Evolutionary conservation across 2,888 invertebrate species (phyloP).

Genomic region (Andrena trimmerana): DNA sequence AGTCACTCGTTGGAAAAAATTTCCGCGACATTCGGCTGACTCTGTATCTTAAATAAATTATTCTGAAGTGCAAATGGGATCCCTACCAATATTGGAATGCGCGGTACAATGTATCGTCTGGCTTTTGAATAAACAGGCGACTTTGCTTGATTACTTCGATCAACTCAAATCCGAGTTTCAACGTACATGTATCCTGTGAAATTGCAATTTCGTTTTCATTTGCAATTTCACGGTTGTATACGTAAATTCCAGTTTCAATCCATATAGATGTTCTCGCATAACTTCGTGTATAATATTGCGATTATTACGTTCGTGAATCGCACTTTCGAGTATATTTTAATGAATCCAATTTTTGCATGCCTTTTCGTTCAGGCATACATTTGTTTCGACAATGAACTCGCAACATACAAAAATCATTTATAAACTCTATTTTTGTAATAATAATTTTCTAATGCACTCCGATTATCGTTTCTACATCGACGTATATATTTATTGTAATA

Average conservation of each 20-base stretch:
- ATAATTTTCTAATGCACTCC: no score
- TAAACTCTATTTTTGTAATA: no score
- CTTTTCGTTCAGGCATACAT: no score
- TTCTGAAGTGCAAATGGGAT: not conserved
- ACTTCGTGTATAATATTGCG: slow-evolving; percentile 7
- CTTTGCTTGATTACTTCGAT: slow-evolving; percentile 17
- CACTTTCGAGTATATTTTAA: not conserved
- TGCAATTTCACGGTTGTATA: slow-evolving; percentile 10
- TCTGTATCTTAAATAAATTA: not conserved
- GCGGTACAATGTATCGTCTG: not conserved
- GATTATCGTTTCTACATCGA: no score
- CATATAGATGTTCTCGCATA: not conserved
- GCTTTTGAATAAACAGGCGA: slow-evolving; percentile 1
- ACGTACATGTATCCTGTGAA: not conserved
- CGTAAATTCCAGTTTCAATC: not conserved
- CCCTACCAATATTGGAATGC: not conserved
- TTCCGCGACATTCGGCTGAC: not conserved
- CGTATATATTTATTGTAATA: no score
- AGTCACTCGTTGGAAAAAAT: not conserved
- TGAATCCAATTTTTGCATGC: not conserved
- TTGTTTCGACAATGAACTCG: no score
- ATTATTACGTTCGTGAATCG: not conserved
- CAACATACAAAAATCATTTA: no score
- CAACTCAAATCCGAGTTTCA: not conserved
- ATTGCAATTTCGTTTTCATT: slow-evolving; percentile 20